Conservation (phyloP, 1,140 invertebrate species). For the Tachypleus tridentatus region DNA sequence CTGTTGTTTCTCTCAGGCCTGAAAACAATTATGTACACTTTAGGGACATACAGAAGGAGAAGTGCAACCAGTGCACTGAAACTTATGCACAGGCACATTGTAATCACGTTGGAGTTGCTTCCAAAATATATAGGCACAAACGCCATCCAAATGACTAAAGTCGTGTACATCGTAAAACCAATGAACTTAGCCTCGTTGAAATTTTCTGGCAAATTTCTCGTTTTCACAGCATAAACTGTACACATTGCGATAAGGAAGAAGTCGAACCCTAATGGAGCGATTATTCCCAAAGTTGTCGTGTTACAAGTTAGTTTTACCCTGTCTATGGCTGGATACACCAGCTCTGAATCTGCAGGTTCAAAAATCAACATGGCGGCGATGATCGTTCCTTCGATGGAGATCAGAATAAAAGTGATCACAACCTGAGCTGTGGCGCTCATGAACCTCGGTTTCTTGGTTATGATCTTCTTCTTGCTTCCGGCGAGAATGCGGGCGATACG, state of each 20-base stretch:
- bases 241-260: slow-evolving; percentile 63
- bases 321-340: slow-evolving; percentile 41
- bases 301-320: slow-evolving; percentile 54
- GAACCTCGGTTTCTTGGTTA: slow-evolving; percentile 59
- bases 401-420: slow-evolving; percentile 49
- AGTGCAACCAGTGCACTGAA: slow-evolving; percentile 62
- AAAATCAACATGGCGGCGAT: slow-evolving; percentile 53
- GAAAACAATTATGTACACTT: slow-evolving; percentile 63
- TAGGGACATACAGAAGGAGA: slow-evolving; percentile 61
- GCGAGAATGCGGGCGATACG: slow-evolving; percentile 70
- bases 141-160: slow-evolving; percentile 80
- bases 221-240: slow-evolving; percentile 73
- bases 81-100: slow-evolving; percentile 53
- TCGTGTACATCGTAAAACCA: slow-evolving; percentile 77
- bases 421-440: slow-evolving; percentile 50
- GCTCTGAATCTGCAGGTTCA: slow-evolving; percentile 50
- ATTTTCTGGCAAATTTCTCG: slow-evolving; percentile 73
- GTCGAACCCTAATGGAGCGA: slow-evolving; percentile 65
- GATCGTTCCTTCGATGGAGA: slow-evolving; percentile 55
- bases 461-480: slow-evolving; percentile 64
- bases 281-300: slow-evolving; percentile 47
- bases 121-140: slow-evolving; percentile 75
- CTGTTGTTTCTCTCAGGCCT: slow-evolving; percentile 65
- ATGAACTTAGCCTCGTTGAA: slow-evolving; percentile 78
- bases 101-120: slow-evolving; percentile 54